Evolutionary conservation across 2,888 invertebrate species (phyloP).

Genomic region (Neoscelio sp.): DNA sequence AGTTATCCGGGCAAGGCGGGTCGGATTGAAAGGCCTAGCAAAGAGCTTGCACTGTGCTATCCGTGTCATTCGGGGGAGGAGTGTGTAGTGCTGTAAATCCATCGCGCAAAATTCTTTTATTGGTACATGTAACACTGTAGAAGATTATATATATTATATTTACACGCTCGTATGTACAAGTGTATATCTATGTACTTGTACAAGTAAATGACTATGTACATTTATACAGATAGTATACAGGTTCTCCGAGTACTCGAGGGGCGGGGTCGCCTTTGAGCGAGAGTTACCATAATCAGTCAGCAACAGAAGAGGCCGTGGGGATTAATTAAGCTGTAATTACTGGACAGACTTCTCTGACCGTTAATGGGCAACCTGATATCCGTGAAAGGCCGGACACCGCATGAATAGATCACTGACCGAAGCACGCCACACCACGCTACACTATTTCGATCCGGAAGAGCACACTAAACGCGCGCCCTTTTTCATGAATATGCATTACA

Average conservation of each 20-base stretch:
- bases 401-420: conserved; percentile 67
- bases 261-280: conserved; percentile 51
- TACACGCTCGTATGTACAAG: background rate
- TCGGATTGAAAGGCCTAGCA: conserved; percentile 55
- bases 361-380: conserved; percentile 82
- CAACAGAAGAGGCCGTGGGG: conserved; percentile 75
- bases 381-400: conserved; percentile 78
- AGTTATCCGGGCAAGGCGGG: conserved; percentile 45
- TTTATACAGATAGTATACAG: conserved; percentile 13
- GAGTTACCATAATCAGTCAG: conserved; percentile 78
- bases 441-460: conserved; percentile 50
- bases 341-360: conserved; percentile 79
- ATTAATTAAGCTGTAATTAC: conserved; percentile 82
- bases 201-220: no score
- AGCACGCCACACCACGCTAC: conserved; percentile 6
- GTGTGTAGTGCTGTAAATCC: conserved; percentile 24
- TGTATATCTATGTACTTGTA: no score
- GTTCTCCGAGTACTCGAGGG: conserved; percentile 23
- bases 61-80: conserved; percentile 47
- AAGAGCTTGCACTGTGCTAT: conserved; percentile 48
- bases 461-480: conserved; percentile 33
- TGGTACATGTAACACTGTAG: background rate
- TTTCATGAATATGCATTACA: conserved; percentile 49
- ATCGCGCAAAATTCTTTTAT: conserved; percentile 18
- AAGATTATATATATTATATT: background rate